Base-by-base conservation (phyloP, 2,797 vertebrate genomes). In the Chaetodon trifasciatus region DNA sequence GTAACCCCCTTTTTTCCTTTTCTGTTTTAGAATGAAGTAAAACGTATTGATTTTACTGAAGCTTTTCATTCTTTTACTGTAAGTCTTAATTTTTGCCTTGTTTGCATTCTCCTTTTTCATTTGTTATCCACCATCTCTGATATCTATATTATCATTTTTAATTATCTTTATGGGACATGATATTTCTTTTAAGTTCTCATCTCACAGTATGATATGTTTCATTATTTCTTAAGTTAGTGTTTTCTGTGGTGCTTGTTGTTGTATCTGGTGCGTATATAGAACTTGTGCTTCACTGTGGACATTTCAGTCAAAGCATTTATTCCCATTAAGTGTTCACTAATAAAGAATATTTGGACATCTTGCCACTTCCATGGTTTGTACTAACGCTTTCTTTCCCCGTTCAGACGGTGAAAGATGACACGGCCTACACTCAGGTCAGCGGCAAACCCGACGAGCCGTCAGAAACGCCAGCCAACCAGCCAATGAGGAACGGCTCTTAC, bases 31-130 rank as follows among this genome's bases (percentile, higher is more conserved):
- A 96, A 95, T 92, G 96, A 96, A 96, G 96, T 96, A 93, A 96
- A 96, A 95, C 96, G 96, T 95, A 96, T 96, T 96, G 96, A 96
- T 96, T 96, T 96, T 96, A 95, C 92, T 93, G 96, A 96, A 91
- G 96, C 96, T 96, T 96, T 96, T 96, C 96, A 95, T 96, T 96
- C 96, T 96, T 96, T 96, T 95, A 69, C 95, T 96, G 96, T 96
- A 96, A 96, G 96, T 96, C 93, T 94, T 95, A 71, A 93, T 94
- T 95, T 95, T 91, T 91, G 86, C 93, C 90, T 93, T 90, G 89
- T 93, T 96, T 95, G 94, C 87, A 56, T 94, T 93, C 86, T 87
- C 73, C 66, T 91, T 82, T 78, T 94, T 91, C 78, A 91, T 92
- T 93, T 92, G 73, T 92, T 92, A 83, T 82, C 63, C 73, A 88